Percentiles rank a stretch among this genome's conserved stretches.
phyloP scores from a whole-genome alignment of 2,888 invertebrate species.

The Salpingus planirostris region DNA sequence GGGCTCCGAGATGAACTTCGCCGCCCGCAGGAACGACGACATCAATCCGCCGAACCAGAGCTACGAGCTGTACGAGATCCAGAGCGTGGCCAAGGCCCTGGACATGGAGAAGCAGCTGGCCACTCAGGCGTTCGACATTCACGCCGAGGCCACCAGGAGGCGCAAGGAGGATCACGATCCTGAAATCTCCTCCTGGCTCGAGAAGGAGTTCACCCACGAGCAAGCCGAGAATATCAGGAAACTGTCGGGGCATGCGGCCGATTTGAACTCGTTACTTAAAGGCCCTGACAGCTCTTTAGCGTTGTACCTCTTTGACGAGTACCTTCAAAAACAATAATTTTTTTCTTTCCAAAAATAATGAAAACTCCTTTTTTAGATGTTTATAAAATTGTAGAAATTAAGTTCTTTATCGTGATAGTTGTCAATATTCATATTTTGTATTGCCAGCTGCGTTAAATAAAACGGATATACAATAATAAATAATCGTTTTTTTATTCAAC shows the following conservation, averaged over 20 bases:
- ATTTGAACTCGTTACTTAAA: slow-evolving; percentile 58
- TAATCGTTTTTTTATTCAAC: too few relatives aligned
- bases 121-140: slow-evolving; percentile 57
- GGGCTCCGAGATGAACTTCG: slow-evolving; percentile 55
- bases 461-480: too few relatives aligned
- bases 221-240: slow-evolving; percentile 60
- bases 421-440: too few relatives aligned
- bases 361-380: too few relatives aligned
- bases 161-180: slow-evolving; percentile 55
- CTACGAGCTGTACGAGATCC: slow-evolving; percentile 57
- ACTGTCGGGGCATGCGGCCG: slow-evolving; percentile 64
- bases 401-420: too few relatives aligned
- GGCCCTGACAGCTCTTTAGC: slow-evolving; percentile 54
- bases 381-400: too few relatives aligned
- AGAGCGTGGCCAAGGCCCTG: slow-evolving; percentile 63
- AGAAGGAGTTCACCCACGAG: slow-evolving; percentile 64
- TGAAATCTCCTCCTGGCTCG: slow-evolving; percentile 64
- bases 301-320: slow-evolving; percentile 69
- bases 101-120: slow-evolving; percentile 68
- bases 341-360: too few relatives aligned
- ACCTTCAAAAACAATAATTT: slow-evolving; percentile 41
- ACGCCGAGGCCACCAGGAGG: slow-evolving; percentile 51
- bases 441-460: too few relatives aligned
- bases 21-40: slow-evolving; percentile 19
- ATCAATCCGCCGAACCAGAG: neutral